Evolutionary conservation across 1,140 invertebrate genomes (phyloP), one percentile per base, ranked within the genome.

Genomic region (Drosophila tsacasi): DNA sequence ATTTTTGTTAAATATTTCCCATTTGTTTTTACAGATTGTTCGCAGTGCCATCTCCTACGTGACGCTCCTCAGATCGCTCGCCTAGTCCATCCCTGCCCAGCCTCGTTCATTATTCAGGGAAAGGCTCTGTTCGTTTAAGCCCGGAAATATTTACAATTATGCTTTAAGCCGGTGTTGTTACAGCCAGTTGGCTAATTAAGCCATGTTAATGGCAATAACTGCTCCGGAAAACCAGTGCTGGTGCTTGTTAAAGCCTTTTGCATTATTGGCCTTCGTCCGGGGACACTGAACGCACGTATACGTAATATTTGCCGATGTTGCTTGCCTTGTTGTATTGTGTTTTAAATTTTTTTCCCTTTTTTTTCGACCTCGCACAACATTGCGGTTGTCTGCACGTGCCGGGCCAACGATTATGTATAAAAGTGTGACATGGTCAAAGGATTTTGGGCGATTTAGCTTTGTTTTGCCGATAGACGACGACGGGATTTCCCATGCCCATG

Each of bases 101-200:
- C 13, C 8, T 35, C 21, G 30, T 47, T 40, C 37, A 58, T 37
- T 55, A 42, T 61, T 68, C 35, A 55, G 63, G 25, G 3, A 21
- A 17, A 12, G 15, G 39, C 30, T 47, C 25, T 46, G 49, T 49
- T 61, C 47, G 62, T 46, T 59, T 63, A 49, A 59, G 58, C 21
- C 58, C 46, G 81, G 57, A 73, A 67, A 83, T 74, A 78, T 81
- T 81, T 84, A 60, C 76, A 79, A 82, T 86, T 74, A 82, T 65
- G 68, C 78, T 89, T 85, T 79, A 81, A 89, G 77, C 77, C 71
- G 54, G 44, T 64, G 66, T 44, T 64, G 59, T 81, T 80, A 85
- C 79, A 84, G 72, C 82, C 74, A 81, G 59, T 81, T 79, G 25
- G 69, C 78, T 87, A 87, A 87, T 86, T 87, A 86, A 85, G 83